Evolutionary conservation across 2,113 vertebrate species (phyloP), one percentile per base, ranked within the genome.

Genomic region (Cyprinodon brontotheroides): DNA sequence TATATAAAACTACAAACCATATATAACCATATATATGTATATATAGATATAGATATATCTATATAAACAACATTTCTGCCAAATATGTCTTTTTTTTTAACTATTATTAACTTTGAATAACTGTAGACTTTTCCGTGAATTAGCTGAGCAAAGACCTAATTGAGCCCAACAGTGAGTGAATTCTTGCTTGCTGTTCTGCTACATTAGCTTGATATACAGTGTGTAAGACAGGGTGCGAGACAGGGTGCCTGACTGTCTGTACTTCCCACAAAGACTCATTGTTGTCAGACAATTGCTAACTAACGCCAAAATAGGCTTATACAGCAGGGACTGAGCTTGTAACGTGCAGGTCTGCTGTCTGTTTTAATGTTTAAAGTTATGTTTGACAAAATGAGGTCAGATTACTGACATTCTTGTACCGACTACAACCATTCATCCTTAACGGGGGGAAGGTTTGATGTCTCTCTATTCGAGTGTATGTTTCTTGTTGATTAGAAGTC

Each of bases 181-280:
- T 81, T 89, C 81, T 79, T 88, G 83, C 84, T 81, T 72, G 43
- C 75, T 73, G 77, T 85, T 86, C 85, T 82, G 82, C 77, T 83
- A 74, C 86, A 81, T 89, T 88, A 88, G 84, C 88, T 89, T 92
- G 89, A 91, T 85, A 72, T 88, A 84, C 89, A 89, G 89, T 87
- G 83, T 83, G 84, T 66, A 76, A 75, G 90, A 90, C 90, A 90
- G 88, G 85, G 83, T 87, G 88, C 65, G 72, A 89, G 87, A 89
- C 85, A 48, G 88, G 91, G 91, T 83, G 91, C 87, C 91, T 89
- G 87, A 85, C 90, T 91, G 91, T 92, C 91, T 92, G 87, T 81
- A 29, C 83, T 78, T 65, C 63, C 80, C 78, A 91, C 91, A 91
- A 91, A 89, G 90, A 72, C 79, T 86, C 85, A 83, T 92, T 91